A percentile compares a stretch with the other conserved stretches of the same genome.
Conservation (phyloP, 1,140 invertebrate species). For the Himalopsyche phryganea region DNA sequence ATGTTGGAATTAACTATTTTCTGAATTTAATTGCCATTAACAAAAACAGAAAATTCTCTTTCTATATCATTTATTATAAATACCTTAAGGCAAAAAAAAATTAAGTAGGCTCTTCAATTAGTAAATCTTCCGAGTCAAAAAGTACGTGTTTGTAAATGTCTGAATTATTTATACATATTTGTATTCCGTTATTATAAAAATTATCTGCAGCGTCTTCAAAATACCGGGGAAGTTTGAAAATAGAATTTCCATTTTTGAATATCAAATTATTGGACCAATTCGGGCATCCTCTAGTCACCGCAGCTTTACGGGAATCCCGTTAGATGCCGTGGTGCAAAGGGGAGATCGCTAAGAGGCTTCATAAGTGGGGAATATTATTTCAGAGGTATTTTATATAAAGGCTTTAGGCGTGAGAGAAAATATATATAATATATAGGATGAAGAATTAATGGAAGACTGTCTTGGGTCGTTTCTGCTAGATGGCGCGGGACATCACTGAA, state of each 20-base stretch:
- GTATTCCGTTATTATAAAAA: neutral
- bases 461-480: constrained; percentile 17
- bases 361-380: constrained; percentile 26
- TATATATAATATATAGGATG: neutral
- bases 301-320: neutral
- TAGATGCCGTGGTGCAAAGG: neutral
- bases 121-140: too few relatives aligned
- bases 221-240: neutral
- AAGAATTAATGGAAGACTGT: neutral
- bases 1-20: too few relatives aligned
- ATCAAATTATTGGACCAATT: too few relatives aligned
- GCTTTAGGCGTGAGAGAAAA: neutral
- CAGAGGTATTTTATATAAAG: constrained; percentile 20
- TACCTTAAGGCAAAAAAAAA: too few relatives aligned
- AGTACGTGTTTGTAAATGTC: too few relatives aligned
- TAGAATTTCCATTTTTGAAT: too few relatives aligned
- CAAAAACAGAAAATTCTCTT: too few relatives aligned
- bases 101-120: too few relatives aligned
- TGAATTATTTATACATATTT: neutral
- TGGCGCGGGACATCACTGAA: constrained; percentile 16
- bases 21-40: too few relatives aligned
- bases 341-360: constrained; percentile 17
- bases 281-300: neutral
- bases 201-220: neutral
- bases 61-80: too few relatives aligned